phyloP scores from a whole-genome alignment of 2,888 invertebrate species.

The Trichopria drosophilae region DNA sequence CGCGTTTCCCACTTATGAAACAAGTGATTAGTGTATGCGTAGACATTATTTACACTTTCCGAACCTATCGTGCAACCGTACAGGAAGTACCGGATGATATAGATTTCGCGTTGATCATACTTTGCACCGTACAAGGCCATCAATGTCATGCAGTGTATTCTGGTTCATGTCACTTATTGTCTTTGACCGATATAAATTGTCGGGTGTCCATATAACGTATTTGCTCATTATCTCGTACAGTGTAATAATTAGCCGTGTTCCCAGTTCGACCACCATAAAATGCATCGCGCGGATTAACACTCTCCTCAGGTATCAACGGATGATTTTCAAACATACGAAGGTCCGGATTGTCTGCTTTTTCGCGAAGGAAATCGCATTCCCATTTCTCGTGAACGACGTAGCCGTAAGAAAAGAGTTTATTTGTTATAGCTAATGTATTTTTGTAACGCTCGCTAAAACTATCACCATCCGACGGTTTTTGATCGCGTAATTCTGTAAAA shows the following conservation, averaged over 20 bases:
- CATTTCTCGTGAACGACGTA: neutral
- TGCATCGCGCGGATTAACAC: constrained; percentile 17
- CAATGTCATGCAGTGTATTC: too few species aligned
- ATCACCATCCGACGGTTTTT: neutral
- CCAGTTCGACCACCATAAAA: constrained; percentile 21
- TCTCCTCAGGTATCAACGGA: neutral
- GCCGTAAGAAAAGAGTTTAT: neutral
- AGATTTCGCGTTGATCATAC: too few species aligned
- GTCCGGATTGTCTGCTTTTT: neutral
- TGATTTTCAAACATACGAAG: neutral
- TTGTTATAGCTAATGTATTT: neutral
- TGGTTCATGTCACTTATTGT: too few species aligned
- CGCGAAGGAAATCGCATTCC: neutral
- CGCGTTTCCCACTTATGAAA: too few species aligned
- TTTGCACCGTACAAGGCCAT: too few species aligned
- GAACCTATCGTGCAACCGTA: too few species aligned
- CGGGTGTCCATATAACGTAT: too few species aligned
- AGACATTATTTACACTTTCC: too few species aligned
- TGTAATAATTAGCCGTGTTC: neutral
- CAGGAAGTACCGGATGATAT: too few species aligned
- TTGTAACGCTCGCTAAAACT: constrained; percentile 1
- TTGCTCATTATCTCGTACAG: constrained; percentile 5
- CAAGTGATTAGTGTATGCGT: too few species aligned
- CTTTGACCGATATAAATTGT: too few species aligned
- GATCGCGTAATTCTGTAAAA: neutral